Evolutionary conservation across 1,140 invertebrate genomes (phyloP).

Genomic region (Mactra quadrangularis): DNA sequence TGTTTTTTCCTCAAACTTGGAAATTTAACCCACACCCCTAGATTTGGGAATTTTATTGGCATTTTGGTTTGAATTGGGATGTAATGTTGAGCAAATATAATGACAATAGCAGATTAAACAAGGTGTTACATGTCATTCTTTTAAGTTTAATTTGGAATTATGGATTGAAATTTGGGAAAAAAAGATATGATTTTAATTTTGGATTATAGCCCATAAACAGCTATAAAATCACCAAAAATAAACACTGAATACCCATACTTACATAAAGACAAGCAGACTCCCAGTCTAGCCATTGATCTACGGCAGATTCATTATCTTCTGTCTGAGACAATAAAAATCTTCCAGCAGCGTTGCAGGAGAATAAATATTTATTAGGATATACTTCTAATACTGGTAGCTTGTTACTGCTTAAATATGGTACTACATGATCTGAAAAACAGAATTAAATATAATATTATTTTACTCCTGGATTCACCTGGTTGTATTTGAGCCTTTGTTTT

Average conservation of each 20-base stretch:
- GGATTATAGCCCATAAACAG: too few species aligned
- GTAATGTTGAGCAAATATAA: too few species aligned
- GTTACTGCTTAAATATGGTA: slow-evolving; percentile 62
- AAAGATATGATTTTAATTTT: too few species aligned
- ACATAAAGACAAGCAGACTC: slow-evolving; percentile 88
- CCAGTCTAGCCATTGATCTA: slow-evolving; percentile 90
- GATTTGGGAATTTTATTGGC: too few species aligned
- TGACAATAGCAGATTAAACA: too few species aligned
- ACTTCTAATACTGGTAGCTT: slow-evolving; percentile 72
- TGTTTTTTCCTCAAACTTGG: too few species aligned
- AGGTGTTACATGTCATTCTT: too few species aligned
- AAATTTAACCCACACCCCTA: too few species aligned
- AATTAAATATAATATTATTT: background rate
- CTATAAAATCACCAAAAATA: too few species aligned
- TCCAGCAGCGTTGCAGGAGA: slow-evolving; percentile 68
- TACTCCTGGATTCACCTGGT: background rate
- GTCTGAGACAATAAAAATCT: slow-evolving; percentile 51
- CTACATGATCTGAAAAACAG: slow-evolving; percentile 66
- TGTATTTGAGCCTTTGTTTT: background rate
- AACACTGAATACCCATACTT: slow-evolving; percentile 61
- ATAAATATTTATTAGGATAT: slow-evolving; percentile 65
- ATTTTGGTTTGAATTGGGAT: too few species aligned
- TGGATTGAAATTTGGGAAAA: too few species aligned
- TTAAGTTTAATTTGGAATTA: too few species aligned
- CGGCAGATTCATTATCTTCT: slow-evolving; percentile 73